These are phyloP conservation scores for Lysandra coridon DNA, from an alignment of 2,888 invertebrate genomes.

Conservation along the genomic window DNA sequence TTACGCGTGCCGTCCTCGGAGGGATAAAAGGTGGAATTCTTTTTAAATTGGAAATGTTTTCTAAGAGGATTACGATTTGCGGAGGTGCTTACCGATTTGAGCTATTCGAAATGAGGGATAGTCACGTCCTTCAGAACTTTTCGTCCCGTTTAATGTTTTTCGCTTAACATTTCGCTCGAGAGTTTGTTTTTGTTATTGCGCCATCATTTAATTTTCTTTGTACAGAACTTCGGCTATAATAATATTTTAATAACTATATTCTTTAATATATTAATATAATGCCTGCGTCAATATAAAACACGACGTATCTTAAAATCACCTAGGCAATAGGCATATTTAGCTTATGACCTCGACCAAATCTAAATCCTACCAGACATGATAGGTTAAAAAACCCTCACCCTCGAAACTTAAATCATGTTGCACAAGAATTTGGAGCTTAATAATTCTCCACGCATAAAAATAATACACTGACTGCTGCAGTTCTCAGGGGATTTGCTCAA, in stretches of 20 bases:
- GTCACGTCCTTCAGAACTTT: conserved; percentile 46
- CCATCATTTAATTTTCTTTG: not conserved
- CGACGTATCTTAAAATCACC: not conserved
- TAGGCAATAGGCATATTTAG: not conserved
- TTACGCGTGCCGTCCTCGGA: conserved; percentile 75
- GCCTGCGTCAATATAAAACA: not conserved
- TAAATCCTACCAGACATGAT: not conserved
- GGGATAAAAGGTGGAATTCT: conserved; percentile 77
- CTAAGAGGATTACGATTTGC: conserved; percentile 80
- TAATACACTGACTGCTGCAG: conserved; percentile 55
- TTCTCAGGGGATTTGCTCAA: conserved; percentile 64
- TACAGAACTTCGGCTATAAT: not conserved
- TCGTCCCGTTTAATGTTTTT: conserved; percentile 26
- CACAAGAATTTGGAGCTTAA: conserved; percentile 31
- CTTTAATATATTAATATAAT: not conserved
- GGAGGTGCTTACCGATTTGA: conserved; percentile 69
- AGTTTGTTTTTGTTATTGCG: not conserved
- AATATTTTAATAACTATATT: not conserved
- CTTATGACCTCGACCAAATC: not conserved
- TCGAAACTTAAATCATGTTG: not conserved
- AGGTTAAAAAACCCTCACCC: not conserved
- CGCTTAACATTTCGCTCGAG: not conserved
- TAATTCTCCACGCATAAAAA: conserved; percentile 45
- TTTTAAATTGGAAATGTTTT: conserved; percentile 81
- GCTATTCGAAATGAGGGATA: conserved; percentile 62